phyloP scores from a whole-genome alignment of 2,888 invertebrate species.

The Entomobrya multifasciata region DNA sequence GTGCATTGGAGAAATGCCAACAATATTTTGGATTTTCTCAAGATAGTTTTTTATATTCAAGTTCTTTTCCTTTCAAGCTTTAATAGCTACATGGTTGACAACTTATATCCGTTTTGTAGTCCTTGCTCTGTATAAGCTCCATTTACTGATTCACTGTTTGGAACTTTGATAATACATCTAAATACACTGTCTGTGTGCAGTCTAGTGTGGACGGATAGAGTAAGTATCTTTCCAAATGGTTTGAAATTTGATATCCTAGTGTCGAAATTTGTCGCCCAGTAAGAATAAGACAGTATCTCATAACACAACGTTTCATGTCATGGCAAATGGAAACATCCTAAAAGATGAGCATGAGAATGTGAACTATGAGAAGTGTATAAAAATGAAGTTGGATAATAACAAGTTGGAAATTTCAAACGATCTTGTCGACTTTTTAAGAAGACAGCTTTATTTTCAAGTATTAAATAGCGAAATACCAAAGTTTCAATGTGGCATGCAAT shows the following conservation, averaged over 20 bases:
- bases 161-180: constrained; percentile 4
- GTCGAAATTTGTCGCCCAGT: constrained; percentile 21
- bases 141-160: background rate
- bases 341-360: too few species aligned
- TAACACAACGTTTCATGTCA: too few species aligned
- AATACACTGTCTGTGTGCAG: background rate
- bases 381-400: too few species aligned
- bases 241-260: constrained; percentile 22
- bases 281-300: too few species aligned
- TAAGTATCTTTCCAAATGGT: background rate
- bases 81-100: too few species aligned
- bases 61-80: too few species aligned
- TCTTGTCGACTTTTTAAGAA: constrained; percentile 57
- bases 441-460: constrained; percentile 66
- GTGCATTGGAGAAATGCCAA: constrained; percentile 66
- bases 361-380: too few species aligned
- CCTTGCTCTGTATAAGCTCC: too few species aligned
- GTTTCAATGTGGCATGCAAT: constrained; percentile 48
- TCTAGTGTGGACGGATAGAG: background rate
- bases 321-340: too few species aligned
- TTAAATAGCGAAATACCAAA: constrained; percentile 61
- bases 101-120: too few species aligned
- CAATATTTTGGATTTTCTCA: constrained; percentile 52
- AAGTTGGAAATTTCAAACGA: constrained; percentile 24
- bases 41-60: too few species aligned